Base-by-base conservation (phyloP, 2,888 invertebrate genomes). In the Ligdia adustata region DNA sequence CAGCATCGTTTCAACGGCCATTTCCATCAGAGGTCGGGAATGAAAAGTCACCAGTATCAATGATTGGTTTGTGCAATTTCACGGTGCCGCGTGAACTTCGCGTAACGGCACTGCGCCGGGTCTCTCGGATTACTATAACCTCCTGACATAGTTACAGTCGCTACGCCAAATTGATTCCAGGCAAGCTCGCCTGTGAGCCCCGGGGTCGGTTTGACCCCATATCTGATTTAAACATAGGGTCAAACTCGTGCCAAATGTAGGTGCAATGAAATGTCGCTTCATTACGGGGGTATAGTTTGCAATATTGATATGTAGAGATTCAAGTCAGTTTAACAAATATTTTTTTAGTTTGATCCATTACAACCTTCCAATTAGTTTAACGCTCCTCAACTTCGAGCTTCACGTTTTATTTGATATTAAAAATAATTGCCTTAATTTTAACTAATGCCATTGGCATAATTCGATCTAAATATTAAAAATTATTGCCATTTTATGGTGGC, bases 31-130 rank as follows among this genome's bases (percentile, higher is more conserved):
- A 72, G 77, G 76, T 77, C 75, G 71, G 60, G 67, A 44, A 72
- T 72, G 70, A 73, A 75, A 78, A 80, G 79, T 77, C 77, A 62
- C 77, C 69, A 69, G 69, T 69, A 63, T 66, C 70, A 57, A 72
- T 79, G 79, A 84, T 83, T 79, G 81, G 79, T 75, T 80, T 75
- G 77, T 77, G 75, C 79, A 78, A 84, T 82, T 83, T 80, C 82
- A 80, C 74, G 72, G 71, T 69, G 57, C 75, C 69, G 78, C 79
- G 78, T 75, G 82, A 82, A 81, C 80, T 60, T 64, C 71, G 72
- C 59, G 64, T 85, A 85, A 86, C 83, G 84, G 85, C 69, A 55
- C 56, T 57, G 52, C 41, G 54, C 61, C 2, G 60, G 59, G 56
- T 57, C 59, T 72, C 76, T 77, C 69, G 73, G 72, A 77, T 82